phyloP scores from a whole-genome alignment of 2,113 vertebrate species.

The Tyto alba region DNA sequence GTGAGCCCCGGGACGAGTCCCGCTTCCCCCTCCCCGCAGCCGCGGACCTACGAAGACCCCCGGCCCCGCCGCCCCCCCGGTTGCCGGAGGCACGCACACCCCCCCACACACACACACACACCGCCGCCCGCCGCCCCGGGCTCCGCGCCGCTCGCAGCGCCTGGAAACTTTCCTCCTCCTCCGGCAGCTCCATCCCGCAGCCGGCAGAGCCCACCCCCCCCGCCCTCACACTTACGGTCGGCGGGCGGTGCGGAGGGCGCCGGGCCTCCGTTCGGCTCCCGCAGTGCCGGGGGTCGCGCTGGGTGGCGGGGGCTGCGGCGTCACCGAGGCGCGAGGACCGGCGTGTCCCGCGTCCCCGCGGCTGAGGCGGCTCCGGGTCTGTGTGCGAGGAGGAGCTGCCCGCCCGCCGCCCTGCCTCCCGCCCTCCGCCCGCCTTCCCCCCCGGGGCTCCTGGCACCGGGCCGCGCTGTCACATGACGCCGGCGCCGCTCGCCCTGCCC shows the following conservation, averaged over 20 bases:
- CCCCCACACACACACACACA: too few species aligned
- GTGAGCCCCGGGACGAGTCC: neutral
- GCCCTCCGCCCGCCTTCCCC: conserved; percentile 24
- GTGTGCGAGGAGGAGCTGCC: conserved; percentile 6
- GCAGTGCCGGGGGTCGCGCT: neutral
- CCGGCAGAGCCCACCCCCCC: neutral
- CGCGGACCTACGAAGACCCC: neutral
- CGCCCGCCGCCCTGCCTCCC: conserved; percentile 25
- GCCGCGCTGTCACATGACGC: conserved; percentile 55
- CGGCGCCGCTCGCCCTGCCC: conserved; percentile 52
- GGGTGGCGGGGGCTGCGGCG: neutral
- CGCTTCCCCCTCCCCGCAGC: neutral
- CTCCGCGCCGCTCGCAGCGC: neutral
- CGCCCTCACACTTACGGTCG: neutral
- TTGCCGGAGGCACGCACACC: neutral
- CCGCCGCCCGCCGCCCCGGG: neutral
- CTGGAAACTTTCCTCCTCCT: neutral
- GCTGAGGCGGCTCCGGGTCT: neutral
- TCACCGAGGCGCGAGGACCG: neutral
- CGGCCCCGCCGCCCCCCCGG: neutral
- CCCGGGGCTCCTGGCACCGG: conserved; percentile 38
- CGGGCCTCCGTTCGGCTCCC: neutral
- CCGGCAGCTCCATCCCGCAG: neutral
- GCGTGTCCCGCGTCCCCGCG: conserved; percentile 9
- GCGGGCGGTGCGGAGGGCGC: neutral